Evolutionary conservation across 1,140 invertebrate species (phyloP), one percentile per base, ranked within the genome.

Genomic region (Agraylea sexmaculata): DNA sequence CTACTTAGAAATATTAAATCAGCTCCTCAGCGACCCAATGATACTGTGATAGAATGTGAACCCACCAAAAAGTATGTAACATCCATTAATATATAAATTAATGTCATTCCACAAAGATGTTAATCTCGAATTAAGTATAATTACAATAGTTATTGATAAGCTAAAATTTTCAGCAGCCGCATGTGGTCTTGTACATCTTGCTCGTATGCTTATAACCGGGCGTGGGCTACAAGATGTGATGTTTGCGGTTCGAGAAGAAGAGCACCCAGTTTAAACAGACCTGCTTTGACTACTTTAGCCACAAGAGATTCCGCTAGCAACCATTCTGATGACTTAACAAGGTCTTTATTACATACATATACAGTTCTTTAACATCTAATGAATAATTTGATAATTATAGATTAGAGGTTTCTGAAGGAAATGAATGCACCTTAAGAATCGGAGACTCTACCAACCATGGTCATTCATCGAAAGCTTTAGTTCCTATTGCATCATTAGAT

Each of bases 141-240:
- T 25, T 25, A n/a, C n/a, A n/a, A n/a, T n/a, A n/a, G n/a, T n/a
- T n/a, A n/a, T n/a, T n/a, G n/a, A n/a, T n/a, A n/a, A n/a, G n/a
- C n/a, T n/a, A n/a, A n/a, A n/a, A n/a, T n/a, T n/a, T n/a, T n/a
- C 17, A 55, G 57, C 15, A 70, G 70, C 41, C 74, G 83, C 44
- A 83, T 84, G 76, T 90, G 86, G 86, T 83, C 81, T 32, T 91
- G 86, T 64, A 68, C 72, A 40, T 80, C 86, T 59, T 91, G 86
- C 60, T 87, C 83, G 51, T 89, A 83, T 62, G 80, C 84, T 32
- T 87, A 87, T 57, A 90, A 90, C 66, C 77, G 81, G 37, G 71
- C 83, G 46, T 80, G 80, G 73, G 75, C 76, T 27, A 73, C 77
- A 16, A 65, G 67, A 27, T 90, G 87, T 58, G 83, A 87, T 55